Base-by-base conservation (phyloP, 2,113 vertebrate species). In the Rattus rattus region DNA sequence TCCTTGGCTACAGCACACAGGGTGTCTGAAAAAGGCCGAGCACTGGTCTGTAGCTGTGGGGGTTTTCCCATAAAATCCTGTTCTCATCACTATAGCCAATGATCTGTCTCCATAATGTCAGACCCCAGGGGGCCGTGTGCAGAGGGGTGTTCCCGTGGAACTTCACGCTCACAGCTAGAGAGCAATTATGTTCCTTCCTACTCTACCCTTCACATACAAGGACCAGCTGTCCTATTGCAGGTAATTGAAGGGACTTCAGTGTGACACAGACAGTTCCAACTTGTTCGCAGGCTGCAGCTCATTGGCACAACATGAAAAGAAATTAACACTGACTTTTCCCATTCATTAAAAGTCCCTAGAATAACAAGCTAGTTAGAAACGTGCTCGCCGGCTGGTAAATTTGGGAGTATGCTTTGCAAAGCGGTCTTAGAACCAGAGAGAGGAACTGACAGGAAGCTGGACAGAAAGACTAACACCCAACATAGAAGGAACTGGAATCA, bases 111-210 rank as follows among this genome's bases (percentile, higher is more conserved):
- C 36, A 22, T 79, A 17, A 79, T 47, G 86, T 77, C 85, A 94
- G 75, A 88, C 14, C 39, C 43, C 26, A 54, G 70, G 61, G 47
- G 76, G 85, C 72, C 87, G 43, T 39, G 59, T 83, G 65, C 49
- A 22, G 80, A 89, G 39, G 47, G n/a, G 52, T 84, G 63, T 87
- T 94, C 89, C 92, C 24, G 14, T 43, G 59, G 49, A 81, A 87
- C 28, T 91, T 94, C 49, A 89, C 7, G n/a, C 47, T 91, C 56
- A 54, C 75, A 56, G 61, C 52, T 92, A 90, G 90, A 94, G 96
- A 96, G 94, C 88, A 91, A 91, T 96, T 95, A 92, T 96, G 94
- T 93, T 96, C 73, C 24, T 91, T 96, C 93, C 92, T 93, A 30
- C 43, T 95, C 52, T 85, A 47, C 84, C 47, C 92, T 81, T 93